Base-by-base conservation (phyloP, 2,888 invertebrate species). In the Microctonus brassicae region DNA sequence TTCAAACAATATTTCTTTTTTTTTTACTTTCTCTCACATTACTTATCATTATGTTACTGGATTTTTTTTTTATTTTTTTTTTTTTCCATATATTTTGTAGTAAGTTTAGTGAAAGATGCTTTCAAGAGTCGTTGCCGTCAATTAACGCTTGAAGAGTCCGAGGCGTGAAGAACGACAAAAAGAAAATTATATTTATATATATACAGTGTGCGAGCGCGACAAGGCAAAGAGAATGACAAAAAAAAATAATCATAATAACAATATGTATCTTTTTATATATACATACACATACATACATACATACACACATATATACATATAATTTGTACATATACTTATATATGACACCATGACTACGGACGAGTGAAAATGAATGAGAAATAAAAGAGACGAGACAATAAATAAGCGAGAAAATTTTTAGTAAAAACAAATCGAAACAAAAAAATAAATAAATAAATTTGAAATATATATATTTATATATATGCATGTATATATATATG, bases 71-170 rank as follows among this genome's bases (percentile, higher is more conserved):
- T n/a, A n/a, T n/a, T 55, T 63, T 68, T 42, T 47, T 29, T 62
- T 13, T 42, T 53, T 53, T 39, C n/a, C 10, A n/a, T n/a, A n/a
- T n/a, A 67, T 57, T 66, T 34, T 67, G 57, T 67, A 47, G 62
- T 65, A 47, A 55, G 39, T 67, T 72, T 67, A 72, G 67, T 55
- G 67, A 63, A 57, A 67, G 63, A 63, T 55, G 55, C 70, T 66
- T 66, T 73, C 66, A 66, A 69, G 69, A 62, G 53, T 66, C 69
- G 55, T 26, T 66, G 55, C 55, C 66, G 57, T 66, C 61, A 47
- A 62, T 57, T 66, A 66, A n/a, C 66, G 57, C 66, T 63, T 68
- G 72, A 68, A 60, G 67, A 67, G 55, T 47, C 57, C 5, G 33
- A 63, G 47, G 57, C 57, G 57, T 57, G 55, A 57, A 72, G 29